Base-by-base conservation (phyloP, 2,888 invertebrate species). In the Entomobrya proxima region DNA sequence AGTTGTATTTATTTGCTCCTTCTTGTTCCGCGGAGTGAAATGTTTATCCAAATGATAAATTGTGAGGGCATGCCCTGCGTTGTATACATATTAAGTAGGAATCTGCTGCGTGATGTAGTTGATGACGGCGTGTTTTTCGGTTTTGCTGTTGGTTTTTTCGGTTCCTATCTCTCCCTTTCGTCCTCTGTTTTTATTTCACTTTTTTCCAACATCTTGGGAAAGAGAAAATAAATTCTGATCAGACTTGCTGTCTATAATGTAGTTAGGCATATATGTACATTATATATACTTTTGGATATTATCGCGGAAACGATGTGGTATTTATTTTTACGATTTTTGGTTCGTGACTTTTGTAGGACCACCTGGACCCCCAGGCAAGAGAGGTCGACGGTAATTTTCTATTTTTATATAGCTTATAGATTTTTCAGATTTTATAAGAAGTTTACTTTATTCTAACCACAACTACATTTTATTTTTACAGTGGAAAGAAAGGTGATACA, bases 361-460 rank as follows among this genome's bases (percentile, higher is more conserved):
- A 77, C 95, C 96, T 85, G 97, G 97, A 69, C 95, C 96, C 64
- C 95, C 96, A 15, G 97, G 97, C 89, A 97, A 97, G 92, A 93
- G 96, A 91, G 97, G 97, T 90, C 95, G 96, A 92, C 96, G 96
- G n/a, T n/a, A n/a, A n/a, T n/a, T n/a, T n/a, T n/a, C n/a, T n/a
- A n/a, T n/a, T n/a, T n/a, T n/a, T n/a, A n/a, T n/a, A n/a, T n/a
- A n/a, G n/a, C n/a, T n/a, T n/a, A n/a, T n/a, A n/a, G n/a, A n/a
- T n/a, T n/a, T n/a, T n/a, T n/a, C n/a, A n/a, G n/a, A n/a, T n/a
- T n/a, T n/a, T n/a, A n/a, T n/a, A n/a, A n/a, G n/a, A n/a, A n/a
- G n/a, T n/a, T n/a, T n/a, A n/a, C n/a, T n/a, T n/a, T n/a, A n/a
- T n/a, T n/a, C n/a, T n/a, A n/a, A n/a, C n/a, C n/a, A n/a, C n/a